A percentile compares a stretch with the other conserved stretches of the same genome.
Conservation (phyloP, 2,888 invertebrate genomes). For the Caenorhabditis sp. region DNA sequence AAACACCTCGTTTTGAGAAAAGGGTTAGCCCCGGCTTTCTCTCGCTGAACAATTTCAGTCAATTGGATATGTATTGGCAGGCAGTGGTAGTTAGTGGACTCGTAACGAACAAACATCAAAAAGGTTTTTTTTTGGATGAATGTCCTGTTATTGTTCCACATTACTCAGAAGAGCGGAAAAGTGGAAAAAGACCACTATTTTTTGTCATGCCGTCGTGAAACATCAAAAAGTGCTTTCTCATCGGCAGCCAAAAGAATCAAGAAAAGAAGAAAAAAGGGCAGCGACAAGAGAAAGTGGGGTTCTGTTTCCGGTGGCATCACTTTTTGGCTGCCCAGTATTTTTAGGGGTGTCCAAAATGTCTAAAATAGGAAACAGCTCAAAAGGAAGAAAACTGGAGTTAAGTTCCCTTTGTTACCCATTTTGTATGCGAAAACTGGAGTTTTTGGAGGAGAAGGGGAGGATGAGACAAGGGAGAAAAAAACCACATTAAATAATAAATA, state of each 20-base stretch:
- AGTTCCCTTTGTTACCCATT: neutral
- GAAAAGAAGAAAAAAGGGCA: constrained; percentile 18
- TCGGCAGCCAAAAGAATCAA: constrained; percentile 20
- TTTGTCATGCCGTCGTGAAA: constrained; percentile 26
- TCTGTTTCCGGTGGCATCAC: constrained; percentile 59
- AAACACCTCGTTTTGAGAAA: constrained; percentile 46
- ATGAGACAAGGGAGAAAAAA: neutral
- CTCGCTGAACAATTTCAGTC: constrained; percentile 16
- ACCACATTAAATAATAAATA: neutral
- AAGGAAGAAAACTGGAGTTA: neutral
- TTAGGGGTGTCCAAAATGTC: constrained; percentile 12
- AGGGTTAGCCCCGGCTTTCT: neutral
- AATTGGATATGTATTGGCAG: constrained; percentile 35
- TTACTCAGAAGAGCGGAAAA: constrained; percentile 41
- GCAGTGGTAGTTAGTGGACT: neutral
- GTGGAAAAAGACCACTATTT: constrained; percentile 12
- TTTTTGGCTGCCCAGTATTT: constrained; percentile 22
- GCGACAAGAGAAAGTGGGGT: constrained; percentile 12
- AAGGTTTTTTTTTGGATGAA: constrained; percentile 9
- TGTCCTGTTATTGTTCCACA: constrained; percentile 44
- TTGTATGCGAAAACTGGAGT: neutral
- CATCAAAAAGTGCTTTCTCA: constrained; percentile 46
- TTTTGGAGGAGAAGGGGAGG: neutral
- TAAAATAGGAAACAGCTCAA: neutral
- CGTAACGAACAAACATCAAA: constrained; percentile 45